phyloP scores from a whole-genome alignment of 2,113 vertebrate species.

The Ursus arctos region DNA sequence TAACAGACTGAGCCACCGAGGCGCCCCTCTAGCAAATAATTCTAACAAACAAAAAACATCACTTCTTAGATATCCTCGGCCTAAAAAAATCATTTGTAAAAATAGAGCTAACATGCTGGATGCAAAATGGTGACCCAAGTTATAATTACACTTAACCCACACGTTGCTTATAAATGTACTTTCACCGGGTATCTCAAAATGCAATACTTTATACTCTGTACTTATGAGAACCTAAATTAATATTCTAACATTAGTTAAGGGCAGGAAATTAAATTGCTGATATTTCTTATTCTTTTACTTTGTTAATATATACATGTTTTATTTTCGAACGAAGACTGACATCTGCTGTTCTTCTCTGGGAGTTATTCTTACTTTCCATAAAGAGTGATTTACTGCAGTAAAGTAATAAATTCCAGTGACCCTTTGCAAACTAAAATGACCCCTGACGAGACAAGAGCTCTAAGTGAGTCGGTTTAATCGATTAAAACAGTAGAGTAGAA shows the following conservation, averaged over 20 bases:
- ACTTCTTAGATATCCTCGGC: background rate
- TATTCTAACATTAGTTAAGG: background rate
- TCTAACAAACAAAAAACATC: background rate
- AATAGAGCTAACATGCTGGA: background rate
- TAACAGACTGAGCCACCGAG: background rate
- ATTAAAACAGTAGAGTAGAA: constrained; percentile 29
- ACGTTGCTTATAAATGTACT: background rate
- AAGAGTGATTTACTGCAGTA: background rate
- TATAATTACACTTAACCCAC: background rate
- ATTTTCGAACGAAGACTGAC: background rate
- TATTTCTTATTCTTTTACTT: constrained; percentile 27
- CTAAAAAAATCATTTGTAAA: constrained; percentile 34
- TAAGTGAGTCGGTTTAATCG: constrained; percentile 34
- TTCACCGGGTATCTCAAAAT: background rate
- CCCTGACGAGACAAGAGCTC: background rate
- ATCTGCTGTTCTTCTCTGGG: background rate
- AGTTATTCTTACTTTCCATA: background rate
- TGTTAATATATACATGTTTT: background rate
- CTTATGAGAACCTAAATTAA: background rate
- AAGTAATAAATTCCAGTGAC: background rate
- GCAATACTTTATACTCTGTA: background rate
- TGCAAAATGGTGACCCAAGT: background rate
- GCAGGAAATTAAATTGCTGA: background rate
- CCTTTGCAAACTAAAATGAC: background rate
- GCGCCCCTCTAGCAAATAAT: background rate